These are phyloP conservation scores for Halcyon malimbica DNA, from an alignment of 2,113 vertebrate species.

Conservation along the genomic window DNA sequence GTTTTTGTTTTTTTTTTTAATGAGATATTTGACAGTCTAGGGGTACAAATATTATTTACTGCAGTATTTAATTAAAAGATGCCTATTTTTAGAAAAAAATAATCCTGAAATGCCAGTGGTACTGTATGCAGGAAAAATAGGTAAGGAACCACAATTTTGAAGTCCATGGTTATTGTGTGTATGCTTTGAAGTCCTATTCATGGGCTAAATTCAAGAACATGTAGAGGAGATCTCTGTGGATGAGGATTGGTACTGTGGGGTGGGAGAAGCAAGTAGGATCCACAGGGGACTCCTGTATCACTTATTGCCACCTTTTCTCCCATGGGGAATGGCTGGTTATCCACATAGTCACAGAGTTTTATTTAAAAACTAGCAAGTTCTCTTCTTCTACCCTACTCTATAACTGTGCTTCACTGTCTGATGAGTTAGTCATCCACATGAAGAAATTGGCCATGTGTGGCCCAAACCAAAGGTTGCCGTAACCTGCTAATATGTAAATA, in stretches of 20 bases:
- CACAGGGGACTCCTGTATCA: background rate
- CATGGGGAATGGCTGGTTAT: background rate
- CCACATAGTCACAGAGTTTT: background rate
- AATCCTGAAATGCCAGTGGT: background rate
- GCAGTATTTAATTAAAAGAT: conserved; percentile 26
- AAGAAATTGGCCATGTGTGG: background rate
- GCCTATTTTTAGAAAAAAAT: background rate
- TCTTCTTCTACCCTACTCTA: background rate
- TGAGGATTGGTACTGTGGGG: background rate
- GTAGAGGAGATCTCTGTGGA: background rate
- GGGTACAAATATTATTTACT: conserved; percentile 12
- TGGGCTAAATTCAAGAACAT: background rate
- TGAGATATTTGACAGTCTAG: background rate
- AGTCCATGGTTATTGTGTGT: background rate
- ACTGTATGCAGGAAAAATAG: background rate
- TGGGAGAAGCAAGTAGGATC: background rate
- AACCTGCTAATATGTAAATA: background rate
- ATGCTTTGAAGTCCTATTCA: background rate
- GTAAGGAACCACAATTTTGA: background rate
- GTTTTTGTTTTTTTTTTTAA: background rate
- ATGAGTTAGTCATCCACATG: background rate
- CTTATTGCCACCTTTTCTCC: background rate
- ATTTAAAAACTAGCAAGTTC: background rate
- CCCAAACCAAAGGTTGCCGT: background rate
- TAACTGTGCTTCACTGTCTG: background rate